These are phyloP conservation scores for Limanda limanda DNA, from an alignment of 2,113 vertebrate species.

Conservation along the genomic window DNA sequence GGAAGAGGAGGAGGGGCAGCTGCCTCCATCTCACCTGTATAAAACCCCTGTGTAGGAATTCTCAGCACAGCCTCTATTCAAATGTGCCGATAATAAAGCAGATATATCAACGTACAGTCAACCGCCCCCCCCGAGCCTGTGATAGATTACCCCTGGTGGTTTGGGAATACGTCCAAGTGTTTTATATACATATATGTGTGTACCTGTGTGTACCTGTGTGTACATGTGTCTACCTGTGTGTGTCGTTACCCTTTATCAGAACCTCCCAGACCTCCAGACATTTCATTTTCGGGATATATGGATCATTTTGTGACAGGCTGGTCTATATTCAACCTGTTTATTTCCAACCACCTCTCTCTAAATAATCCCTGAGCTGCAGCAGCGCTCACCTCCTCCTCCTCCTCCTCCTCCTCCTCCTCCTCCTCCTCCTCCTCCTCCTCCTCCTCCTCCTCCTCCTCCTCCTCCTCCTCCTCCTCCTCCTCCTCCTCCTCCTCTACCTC, in stretches of 20 bases:
- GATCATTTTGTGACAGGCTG: conserved; percentile 54
- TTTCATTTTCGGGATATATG: conserved; percentile 59
- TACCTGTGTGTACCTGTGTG: background rate
- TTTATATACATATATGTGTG: conserved; percentile 16
- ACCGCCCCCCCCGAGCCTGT: conserved; percentile 13
- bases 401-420: background rate
- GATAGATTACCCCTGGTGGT: conserved; percentile 30
- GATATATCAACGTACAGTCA: conserved; percentile 20
- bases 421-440: background rate
- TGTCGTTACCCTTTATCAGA: conserved; percentile 56
- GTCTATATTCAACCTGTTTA: conserved; percentile 53
- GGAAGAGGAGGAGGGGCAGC: background rate
- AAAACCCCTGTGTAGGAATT: background rate
- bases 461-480: background rate
- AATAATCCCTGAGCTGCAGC: conserved; percentile 49
- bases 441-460: too few relatives aligned
- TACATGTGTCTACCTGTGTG: conserved; percentile 1
- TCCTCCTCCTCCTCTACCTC: background rate
- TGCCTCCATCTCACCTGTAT: background rate
- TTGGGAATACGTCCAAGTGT: conserved; percentile 26
- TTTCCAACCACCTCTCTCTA: conserved; percentile 35
- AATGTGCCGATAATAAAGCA: conserved; percentile 21
- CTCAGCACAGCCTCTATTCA: conserved; percentile 19
- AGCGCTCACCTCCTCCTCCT: background rate
- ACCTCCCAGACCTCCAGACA: conserved; percentile 38